phyloP scores from a whole-genome alignment of 2,113 vertebrate species.

The Pelodiscus sinensis region DNA sequence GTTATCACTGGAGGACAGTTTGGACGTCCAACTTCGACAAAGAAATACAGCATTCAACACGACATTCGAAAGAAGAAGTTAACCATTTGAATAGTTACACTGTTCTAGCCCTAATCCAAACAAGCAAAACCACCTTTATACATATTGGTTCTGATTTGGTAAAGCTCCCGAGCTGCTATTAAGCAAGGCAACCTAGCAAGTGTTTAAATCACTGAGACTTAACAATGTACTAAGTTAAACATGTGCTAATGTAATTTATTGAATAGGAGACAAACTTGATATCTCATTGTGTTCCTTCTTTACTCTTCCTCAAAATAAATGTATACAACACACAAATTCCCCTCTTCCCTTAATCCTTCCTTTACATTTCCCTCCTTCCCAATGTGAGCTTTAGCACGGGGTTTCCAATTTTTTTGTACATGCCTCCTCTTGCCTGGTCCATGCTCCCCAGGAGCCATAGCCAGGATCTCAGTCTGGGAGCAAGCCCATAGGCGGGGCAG shows the following conservation, averaged over 20 bases:
- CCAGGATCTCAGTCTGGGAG: too few species aligned
- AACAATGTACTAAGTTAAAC: neutral
- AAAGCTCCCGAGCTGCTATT: neutral
- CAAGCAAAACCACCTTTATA: neutral
- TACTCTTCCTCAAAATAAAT: neutral
- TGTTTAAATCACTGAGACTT: neutral
- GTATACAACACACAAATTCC: accelerated
- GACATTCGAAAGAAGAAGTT: neutral
- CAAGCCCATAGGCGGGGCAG: too few species aligned
- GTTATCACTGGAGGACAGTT: too few species aligned
- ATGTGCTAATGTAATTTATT: neutral
- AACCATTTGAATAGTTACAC: too few species aligned
- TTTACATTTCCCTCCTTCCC: neutral
- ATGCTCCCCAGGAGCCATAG: too few species aligned
- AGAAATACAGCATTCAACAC: neutral
- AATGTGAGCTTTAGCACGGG: neutral
- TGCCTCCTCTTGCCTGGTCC: too few species aligned
- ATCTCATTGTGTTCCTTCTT: neutral
- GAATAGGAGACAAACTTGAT: neutral
- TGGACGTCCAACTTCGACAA: too few species aligned
- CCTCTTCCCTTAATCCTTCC: neutral
- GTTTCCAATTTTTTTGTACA: too few species aligned
- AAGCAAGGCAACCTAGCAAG: neutral
- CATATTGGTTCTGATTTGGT: neutral
- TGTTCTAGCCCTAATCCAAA: neutral